These are phyloP conservation scores for Temnothorax longispinosus DNA, from an alignment of 1,140 invertebrate genomes.

Conservation along the genomic window DNA sequence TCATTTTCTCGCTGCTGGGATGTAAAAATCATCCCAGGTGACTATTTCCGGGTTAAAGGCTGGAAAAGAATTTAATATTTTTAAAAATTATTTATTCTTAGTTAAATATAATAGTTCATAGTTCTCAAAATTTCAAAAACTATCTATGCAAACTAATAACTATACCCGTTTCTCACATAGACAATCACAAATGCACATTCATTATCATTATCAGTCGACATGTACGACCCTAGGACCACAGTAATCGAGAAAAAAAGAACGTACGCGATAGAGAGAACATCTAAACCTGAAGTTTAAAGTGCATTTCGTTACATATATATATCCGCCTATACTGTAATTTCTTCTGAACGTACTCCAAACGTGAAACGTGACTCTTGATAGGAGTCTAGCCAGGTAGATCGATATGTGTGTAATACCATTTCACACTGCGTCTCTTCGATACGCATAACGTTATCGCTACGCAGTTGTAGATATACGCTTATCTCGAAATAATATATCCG, in stretches of 20 bases:
- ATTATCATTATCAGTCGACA: neutral
- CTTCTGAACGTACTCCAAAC: neutral
- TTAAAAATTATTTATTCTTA: neutral
- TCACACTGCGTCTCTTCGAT: neutral
- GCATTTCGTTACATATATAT: neutral
- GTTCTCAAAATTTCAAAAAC: neutral
- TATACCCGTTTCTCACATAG: neutral
- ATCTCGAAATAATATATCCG: conserved; percentile 16
- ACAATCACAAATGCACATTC: neutral
- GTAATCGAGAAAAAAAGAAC: neutral
- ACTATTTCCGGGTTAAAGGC: neutral
- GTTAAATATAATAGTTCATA: neutral
- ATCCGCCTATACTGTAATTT: neutral
- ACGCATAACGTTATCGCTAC: neutral
- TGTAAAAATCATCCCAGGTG: too few relatives aligned
- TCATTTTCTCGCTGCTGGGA: too few relatives aligned
- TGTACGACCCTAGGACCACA: neutral
- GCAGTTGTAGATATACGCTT: neutral
- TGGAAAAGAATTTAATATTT: neutral
- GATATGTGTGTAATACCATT: conserved; percentile 36
- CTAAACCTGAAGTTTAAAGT: conserved; percentile 1
- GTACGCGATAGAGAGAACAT: neutral
- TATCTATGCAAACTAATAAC: neutral
- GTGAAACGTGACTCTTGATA: neutral
- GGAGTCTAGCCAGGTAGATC: neutral